Evolutionary conservation across 2,797 vertebrate species (phyloP).

Genomic region (Dromococcyx pavoninus): DNA sequence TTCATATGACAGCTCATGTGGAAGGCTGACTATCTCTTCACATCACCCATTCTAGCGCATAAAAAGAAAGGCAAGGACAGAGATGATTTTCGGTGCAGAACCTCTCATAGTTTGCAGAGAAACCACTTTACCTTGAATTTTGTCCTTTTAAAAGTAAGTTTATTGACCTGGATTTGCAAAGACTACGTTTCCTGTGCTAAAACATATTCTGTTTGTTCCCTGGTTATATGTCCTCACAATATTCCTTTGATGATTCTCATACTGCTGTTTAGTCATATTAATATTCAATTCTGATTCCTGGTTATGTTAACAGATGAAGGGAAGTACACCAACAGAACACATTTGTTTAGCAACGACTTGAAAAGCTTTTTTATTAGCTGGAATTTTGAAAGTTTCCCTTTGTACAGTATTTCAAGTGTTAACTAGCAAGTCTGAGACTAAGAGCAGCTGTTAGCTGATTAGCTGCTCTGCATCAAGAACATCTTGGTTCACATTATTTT

Average conservation of each 20-base stretch:
- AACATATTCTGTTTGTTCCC: not conserved
- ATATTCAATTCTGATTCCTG: not conserved
- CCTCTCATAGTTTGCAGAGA: not conserved
- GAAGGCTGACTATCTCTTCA: not conserved
- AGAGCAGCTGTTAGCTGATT: conserved; percentile 61
- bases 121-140: not conserved
- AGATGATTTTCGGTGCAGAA: not conserved
- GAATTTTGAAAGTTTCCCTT: conserved; percentile 1
- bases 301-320: not conserved
- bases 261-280: not conserved
- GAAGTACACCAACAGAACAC: not conserved
- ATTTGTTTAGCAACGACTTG: not conserved
- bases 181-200: not conserved
- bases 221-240: not conserved
- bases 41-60: not conserved
- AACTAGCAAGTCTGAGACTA: conserved; percentile 8
- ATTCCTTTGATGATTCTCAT: not conserved
- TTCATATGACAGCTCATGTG: not conserved
- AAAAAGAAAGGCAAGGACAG: not conserved
- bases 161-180: not conserved
- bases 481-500: not conserved
- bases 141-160: not conserved
- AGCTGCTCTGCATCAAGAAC: conserved; percentile 18
- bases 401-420: conserved; percentile 46
- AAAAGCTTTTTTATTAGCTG: conserved; percentile 9